A percentile compares a stretch with the other conserved stretches of the same genome.
These are phyloP conservation scores for Drosophila funebris DNA, from an alignment of 1,140 invertebrate genomes.

Conservation along the genomic window DNA sequence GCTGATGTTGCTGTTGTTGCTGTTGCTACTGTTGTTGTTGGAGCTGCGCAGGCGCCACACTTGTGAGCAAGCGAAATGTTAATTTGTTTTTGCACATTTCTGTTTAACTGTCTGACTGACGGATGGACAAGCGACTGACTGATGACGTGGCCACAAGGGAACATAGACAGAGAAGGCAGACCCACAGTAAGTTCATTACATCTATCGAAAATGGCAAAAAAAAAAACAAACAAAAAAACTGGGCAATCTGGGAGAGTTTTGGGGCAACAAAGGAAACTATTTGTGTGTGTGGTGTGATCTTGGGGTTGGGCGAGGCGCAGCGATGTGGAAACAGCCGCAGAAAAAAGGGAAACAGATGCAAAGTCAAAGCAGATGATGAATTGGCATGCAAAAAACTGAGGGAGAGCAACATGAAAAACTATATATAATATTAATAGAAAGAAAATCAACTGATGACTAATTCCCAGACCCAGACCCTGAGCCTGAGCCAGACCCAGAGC, in stretches of 20 bases:
- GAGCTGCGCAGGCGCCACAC: slow-evolving; percentile 64
- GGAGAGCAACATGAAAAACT: slow-evolving; percentile 17
- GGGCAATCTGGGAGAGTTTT: slow-evolving; percentile 40
- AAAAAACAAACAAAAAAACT: slow-evolving; percentile 37
- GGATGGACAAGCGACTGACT: slow-evolving; percentile 45
- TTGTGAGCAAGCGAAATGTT: slow-evolving; percentile 43
- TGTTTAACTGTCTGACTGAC: slow-evolving; percentile 40
- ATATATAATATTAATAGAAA: slow-evolving; percentile 59
- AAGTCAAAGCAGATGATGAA: slow-evolving; percentile 65
- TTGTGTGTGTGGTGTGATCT: slow-evolving; percentile 11
- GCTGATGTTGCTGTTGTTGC: not conserved
- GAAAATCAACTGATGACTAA: slow-evolving; percentile 54
- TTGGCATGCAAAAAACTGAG: slow-evolving; percentile 41
- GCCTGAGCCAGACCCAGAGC: slow-evolving; percentile 14
- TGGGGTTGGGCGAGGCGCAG: slow-evolving; percentile 15
- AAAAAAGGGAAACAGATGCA: slow-evolving; percentile 49
- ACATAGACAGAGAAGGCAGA: not conserved
- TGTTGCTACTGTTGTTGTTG: not conserved
- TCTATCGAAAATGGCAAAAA: slow-evolving; percentile 10
- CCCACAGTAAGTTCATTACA: not conserved
- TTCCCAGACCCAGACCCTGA: slow-evolving; percentile 33
- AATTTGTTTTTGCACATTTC: slow-evolving; percentile 45
- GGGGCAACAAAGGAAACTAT: slow-evolving; percentile 2
- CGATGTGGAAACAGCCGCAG: slow-evolving; percentile 44
- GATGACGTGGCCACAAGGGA: slow-evolving; percentile 38